A percentile compares a stretch with the other conserved stretches of the same genome.
Conservation (phyloP, 2,888 invertebrate genomes). For the Aphidoletes aphidimyza region DNA sequence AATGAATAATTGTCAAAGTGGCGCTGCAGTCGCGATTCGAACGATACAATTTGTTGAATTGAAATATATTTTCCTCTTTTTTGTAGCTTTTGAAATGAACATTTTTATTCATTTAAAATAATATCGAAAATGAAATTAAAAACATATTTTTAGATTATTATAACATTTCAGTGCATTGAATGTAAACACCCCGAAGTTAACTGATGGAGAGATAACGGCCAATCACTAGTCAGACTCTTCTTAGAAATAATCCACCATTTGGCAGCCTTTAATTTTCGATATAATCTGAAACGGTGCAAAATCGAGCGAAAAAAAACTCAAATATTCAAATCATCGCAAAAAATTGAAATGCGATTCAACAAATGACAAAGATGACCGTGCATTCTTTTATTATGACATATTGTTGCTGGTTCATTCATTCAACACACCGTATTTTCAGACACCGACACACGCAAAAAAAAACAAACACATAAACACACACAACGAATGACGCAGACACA, state of each 20-base stretch:
- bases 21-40: background rate
- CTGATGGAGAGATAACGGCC: no score
- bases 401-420: background rate
- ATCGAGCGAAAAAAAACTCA: background rate
- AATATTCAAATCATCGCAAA: background rate
- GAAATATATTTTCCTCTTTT: background rate
- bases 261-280: no score
- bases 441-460: background rate
- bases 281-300: no score
- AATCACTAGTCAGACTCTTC: no score
- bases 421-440: background rate
- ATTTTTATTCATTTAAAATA: background rate
- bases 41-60: background rate
- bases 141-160: no score
- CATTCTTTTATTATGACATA: constrained; percentile 14
- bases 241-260: no score
- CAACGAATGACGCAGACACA: background rate
- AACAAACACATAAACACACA: background rate
- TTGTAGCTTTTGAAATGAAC: background rate
- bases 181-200: no score
- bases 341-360: background rate
- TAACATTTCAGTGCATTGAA: no score
- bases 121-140: no score
- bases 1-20: background rate
- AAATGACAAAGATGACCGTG: background rate